Evolutionary conservation across 2,888 invertebrate species (phyloP), one percentile per base, ranked within the genome.

Genomic region (Cheilosia pagana): DNA sequence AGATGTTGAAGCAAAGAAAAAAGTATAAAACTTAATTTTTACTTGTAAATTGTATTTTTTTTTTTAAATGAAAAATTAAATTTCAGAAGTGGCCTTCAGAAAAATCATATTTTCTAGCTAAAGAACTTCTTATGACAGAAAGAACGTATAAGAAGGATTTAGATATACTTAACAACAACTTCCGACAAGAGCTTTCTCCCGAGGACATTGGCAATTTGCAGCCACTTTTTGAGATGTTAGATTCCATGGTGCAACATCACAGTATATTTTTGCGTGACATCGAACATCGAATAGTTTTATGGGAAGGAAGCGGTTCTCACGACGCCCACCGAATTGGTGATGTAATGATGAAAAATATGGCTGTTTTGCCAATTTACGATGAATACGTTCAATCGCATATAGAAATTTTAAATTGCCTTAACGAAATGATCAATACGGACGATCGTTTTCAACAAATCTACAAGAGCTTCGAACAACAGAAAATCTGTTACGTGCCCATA

Each of bases 81-180:
- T 62, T 78, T 53, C 89, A 94, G 94, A 93, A 94, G 87, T 94
- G 94, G 92, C 94, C 95, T 1, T 93, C 93, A 3, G 96, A 96
- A 88, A 94, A 94, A 89, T 94, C 95, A 19, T 97, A 97, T 92
- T 97, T 95, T 91, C 95, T 98, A 87, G 96, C 96, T 63, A 98
- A 98, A 92, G 98, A 99, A 92, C 93, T 99, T 88, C 93, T 98
- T 70, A 98, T 98, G 97, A 98, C 98, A 0, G 98, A 99, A 91
- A 93, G 98, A 87, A 98, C 98, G 0, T 98, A 98, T 92, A 97
- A 97, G 90, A 96, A 98, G 89, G 98, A 99, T 91, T 93, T 99
- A 88, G 98, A 98, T 91, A 96, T 98, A 50, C 94, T 98, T 83
- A 97, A 97, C 90, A 94, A 96, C 90, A 95, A 95, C 94, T 95